Evolutionary conservation across 2,113 vertebrate species (phyloP), one percentile per base, ranked within the genome.

Genomic region (Bujurquina vittata): DNA sequence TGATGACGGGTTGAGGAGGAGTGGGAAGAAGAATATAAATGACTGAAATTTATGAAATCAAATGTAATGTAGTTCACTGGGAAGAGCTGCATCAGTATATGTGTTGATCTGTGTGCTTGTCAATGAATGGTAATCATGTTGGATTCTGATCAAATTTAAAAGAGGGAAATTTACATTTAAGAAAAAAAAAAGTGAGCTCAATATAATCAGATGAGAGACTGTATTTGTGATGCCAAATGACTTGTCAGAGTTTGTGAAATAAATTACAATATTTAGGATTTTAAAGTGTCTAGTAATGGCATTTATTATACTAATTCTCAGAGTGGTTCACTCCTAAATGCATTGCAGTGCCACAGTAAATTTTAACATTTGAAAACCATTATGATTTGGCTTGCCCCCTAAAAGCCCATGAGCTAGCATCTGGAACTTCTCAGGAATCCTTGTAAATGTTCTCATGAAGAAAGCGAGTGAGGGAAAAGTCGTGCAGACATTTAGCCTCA

Each of bases 221-320:
- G 93, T 94, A 92, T 90, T 90, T 89, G 88, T 95, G 93, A 94
- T 93, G 93, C 93, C 94, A 94, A 94, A 95, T 94, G 79, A 93
- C 81, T 83, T 94, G 93, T 93, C 88, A 80, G 87, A 90, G 88
- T 92, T 92, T 93, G 91, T 93, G 94, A 93, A 95, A 94, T 93
- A 93, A 94, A 94, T 88, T 75, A 89, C 90, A 89, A 87, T 91
- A 92, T 92, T 94, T 93, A 94, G 93, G 84, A 84, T 91, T 94
- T 92, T 86, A 89, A 87, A 59, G 86, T 79, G 88, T 90, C 76
- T 62, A 77, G 88, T 73, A 59, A 79, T 90, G 83, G 76, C 65
- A 49, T 85, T 89, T 84, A 43, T 80, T 84, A 79, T 79, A n/a
- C 31, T 23, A 11, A 15, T 43, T 72, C 63, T 65, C 58, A 7